Evolutionary conservation across 2,888 invertebrate species (phyloP).

Genomic region (Malachius bipustulatus): DNA sequence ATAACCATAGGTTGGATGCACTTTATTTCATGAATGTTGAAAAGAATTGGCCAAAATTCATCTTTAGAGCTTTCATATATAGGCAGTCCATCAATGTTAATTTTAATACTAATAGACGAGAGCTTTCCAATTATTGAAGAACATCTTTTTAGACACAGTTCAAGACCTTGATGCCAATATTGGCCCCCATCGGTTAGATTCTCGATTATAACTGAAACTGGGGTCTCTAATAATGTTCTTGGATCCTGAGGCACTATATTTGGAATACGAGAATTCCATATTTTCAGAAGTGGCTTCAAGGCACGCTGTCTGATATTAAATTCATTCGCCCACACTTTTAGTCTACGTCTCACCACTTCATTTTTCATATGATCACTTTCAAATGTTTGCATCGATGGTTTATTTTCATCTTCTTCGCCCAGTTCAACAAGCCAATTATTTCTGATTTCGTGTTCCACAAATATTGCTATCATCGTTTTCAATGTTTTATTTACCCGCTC

Average conservation of each 20-base stretch:
- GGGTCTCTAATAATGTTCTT: neutral
- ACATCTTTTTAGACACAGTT: slow-evolving; percentile 1
- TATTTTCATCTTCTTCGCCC: neutral
- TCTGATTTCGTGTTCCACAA: too few relatives aligned
- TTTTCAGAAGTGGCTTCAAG: slow-evolving; percentile 1
- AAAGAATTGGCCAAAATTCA: neutral
- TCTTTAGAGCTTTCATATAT: slow-evolving; percentile 1
- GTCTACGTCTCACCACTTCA: neutral
- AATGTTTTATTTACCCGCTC: too few relatives aligned
- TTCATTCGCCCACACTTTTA: neutral
- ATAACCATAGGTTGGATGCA: slow-evolving; percentile 3
- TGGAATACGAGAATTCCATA: too few relatives aligned
- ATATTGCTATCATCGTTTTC: too few relatives aligned
- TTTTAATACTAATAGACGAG: neutral
- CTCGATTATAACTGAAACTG: neutral
- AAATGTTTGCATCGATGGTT: neutral
- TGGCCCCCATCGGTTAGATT: slow-evolving; percentile 2
- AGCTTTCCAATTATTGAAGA: slow-evolving; percentile 1
- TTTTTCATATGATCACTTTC: neutral
- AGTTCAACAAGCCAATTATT: slow-evolving; percentile 1
- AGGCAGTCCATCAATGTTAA: slow-evolving; percentile 2
- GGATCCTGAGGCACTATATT: too few relatives aligned
- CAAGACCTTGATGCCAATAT: slow-evolving; percentile 3
- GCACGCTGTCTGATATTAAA: slow-evolving; percentile 3
- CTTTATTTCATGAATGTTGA: slow-evolving; percentile 1